phyloP scores from a whole-genome alignment of 2,888 invertebrate genomes.

The Cryptophagus acutangulus region DNA sequence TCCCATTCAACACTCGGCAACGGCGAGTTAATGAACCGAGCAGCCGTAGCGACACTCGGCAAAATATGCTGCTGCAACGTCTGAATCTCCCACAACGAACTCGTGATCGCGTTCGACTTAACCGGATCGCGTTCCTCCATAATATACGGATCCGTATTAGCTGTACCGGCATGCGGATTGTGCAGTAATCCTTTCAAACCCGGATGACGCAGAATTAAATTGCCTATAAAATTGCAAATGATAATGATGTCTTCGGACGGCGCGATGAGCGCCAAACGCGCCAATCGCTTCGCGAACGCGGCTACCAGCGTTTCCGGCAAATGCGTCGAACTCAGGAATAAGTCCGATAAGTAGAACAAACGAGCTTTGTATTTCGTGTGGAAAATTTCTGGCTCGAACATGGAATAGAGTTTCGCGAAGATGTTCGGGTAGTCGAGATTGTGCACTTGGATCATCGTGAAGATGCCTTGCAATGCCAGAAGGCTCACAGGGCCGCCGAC shows the following conservation, averaged over 20 bases:
- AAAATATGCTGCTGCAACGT: slow-evolving; percentile 69
- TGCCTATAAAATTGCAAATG: slow-evolving; percentile 77
- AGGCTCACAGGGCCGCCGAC: slow-evolving; percentile 83
- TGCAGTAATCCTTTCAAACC: slow-evolving; percentile 66
- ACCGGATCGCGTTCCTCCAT: slow-evolving; percentile 76
- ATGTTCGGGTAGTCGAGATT: slow-evolving; percentile 95
- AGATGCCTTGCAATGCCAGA: slow-evolving; percentile 86
- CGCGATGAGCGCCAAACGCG: slow-evolving; percentile 77
- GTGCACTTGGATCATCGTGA: slow-evolving; percentile 81
- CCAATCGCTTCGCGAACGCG: slow-evolving; percentile 85
- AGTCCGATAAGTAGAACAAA: slow-evolving; percentile 81
- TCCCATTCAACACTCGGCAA: slow-evolving; percentile 66
- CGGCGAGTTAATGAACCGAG: slow-evolving; percentile 64
- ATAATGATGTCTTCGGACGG: slow-evolving; percentile 73
- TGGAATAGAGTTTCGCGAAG: slow-evolving; percentile 89
- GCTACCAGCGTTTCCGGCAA: slow-evolving; percentile 87
- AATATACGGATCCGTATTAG: slow-evolving; percentile 75
- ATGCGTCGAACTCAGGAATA: slow-evolving; percentile 92
- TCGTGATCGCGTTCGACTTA: slow-evolving; percentile 76
- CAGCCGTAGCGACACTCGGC: slow-evolving; percentile 68
- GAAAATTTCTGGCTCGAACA: slow-evolving; percentile 89
- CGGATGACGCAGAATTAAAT: slow-evolving; percentile 75
- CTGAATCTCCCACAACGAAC: slow-evolving; percentile 90
- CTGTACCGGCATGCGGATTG: slow-evolving; percentile 48
- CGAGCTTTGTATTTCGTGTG: slow-evolving; percentile 84